Evolutionary conservation across 1,140 invertebrate genomes (phyloP), one percentile per base, ranked within the genome.

Genomic region (Augochlora pura): DNA sequence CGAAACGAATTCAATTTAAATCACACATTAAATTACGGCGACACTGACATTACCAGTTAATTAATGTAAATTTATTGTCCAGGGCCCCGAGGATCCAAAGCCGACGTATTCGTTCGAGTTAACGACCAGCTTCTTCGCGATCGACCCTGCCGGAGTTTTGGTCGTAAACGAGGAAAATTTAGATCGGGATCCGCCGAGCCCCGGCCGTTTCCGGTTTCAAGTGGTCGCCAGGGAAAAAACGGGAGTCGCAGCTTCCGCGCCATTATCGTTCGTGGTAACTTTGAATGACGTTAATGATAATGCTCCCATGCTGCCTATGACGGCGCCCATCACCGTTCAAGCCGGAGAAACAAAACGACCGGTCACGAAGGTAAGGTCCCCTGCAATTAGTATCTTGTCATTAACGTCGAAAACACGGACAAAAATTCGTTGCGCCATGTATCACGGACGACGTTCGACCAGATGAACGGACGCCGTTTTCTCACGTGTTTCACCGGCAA

Each of bases 211-310:
- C 86, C 95, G 96, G 82, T 98, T 98, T 90, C 96, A 96, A 91
- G 95, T 96, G 16, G 97, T 98, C 3, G 97, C 97, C 4, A 92
- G 97, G 21, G 97, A 98, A 91, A 95, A 95, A 72, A 95, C 94
- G 21, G 96, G 96, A 2, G 94, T 95, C 54, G 97, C 96, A 0
- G 97, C 96, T 9, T 97, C 96, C 80, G 94, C 96, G 18, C 97
- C 97, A 0, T 91, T 96, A 7, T 96, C 96, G 0, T 92, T 98
- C 23, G 95, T 95, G 2, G 97, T 98, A 0, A 94, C 95, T 46
- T 90, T 98, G 32, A 94, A 96, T 63, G 97, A 98, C 89, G 95
- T 97, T 9, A 98, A 98, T 87, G 97, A 98, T 86, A 98, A 98
- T 91, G 94, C 96, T 0, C 97, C 97, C 0, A 93, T 95, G 71